These are phyloP conservation scores for Rhadina sibilatrix DNA, from an alignment of 2,113 vertebrate species.

Conservation along the genomic window DNA sequence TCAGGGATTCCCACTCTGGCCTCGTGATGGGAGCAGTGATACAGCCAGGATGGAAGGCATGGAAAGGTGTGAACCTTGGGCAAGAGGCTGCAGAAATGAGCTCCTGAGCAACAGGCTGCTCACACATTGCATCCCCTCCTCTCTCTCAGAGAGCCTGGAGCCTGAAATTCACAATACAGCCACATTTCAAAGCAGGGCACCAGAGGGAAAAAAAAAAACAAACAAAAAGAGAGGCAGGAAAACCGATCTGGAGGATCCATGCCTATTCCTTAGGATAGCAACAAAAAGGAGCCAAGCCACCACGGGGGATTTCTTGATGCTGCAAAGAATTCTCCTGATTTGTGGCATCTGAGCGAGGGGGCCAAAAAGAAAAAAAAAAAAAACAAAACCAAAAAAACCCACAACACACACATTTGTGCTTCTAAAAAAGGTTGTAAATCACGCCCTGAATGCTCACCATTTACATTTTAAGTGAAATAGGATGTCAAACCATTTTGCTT, in stretches of 20 bases:
- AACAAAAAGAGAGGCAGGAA: not conserved
- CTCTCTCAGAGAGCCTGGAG: fast-evolving
- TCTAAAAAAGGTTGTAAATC: constrained; percentile 52
- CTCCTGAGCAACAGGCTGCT: not conserved
- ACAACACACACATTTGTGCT: constrained; percentile 36
- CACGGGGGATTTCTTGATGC: not conserved
- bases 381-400: constrained; percentile 34
- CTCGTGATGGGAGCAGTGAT: fast-evolving
- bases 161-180: not conserved
- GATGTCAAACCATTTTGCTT: constrained; percentile 35
- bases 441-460: not conserved
- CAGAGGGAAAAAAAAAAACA: not conserved
- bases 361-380: constrained; percentile 12
- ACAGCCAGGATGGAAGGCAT: not conserved
- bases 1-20: not conserved
- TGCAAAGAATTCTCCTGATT: constrained; percentile 16
- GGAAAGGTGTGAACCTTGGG: not conserved
- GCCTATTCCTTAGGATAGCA: not conserved
- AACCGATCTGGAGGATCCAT: not conserved
- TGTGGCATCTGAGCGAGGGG: constrained; percentile 4
- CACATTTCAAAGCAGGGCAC: not conserved
- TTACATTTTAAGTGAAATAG: constrained; percentile 61
- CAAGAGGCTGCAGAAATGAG: not conserved
- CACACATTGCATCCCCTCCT: fast-evolving
- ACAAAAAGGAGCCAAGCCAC: not conserved